Conservation (phyloP, 2,888 invertebrate genomes). For the Melanostoma mellinum region DNA sequence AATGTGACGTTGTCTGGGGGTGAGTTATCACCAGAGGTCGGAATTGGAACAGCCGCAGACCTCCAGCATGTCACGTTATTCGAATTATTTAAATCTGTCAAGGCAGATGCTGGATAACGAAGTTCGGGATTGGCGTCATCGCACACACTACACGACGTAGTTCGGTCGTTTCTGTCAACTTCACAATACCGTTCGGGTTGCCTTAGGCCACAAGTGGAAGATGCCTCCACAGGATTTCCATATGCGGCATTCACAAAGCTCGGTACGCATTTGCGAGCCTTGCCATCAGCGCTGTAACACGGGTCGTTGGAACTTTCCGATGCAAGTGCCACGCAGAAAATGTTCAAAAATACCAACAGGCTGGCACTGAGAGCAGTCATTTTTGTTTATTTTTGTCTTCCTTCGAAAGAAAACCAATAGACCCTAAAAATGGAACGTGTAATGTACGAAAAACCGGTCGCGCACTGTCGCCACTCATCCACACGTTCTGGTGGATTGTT, state of each 20-base stretch:
- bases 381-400: constrained; percentile 4
- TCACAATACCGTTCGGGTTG: constrained; percentile 91
- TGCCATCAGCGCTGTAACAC: constrained; percentile 92
- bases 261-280: constrained; percentile 95
- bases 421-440: constrained; percentile 7
- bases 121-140: constrained; percentile 90
- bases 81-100: constrained; percentile 98
- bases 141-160: constrained; percentile 88
- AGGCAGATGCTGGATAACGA: constrained; percentile 90
- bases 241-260: constrained; percentile 99
- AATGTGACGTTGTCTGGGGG: constrained; percentile 97
- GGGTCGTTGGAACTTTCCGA: constrained; percentile 88
- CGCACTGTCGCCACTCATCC: constrained; percentile 46
- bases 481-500: constrained; percentile 59
- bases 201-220: constrained; percentile 94
- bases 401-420: neutral
- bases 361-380: constrained; percentile 29
- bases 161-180: constrained; percentile 80
- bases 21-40: constrained; percentile 87
- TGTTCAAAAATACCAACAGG: constrained; percentile 48
- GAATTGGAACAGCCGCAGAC: constrained; percentile 90
- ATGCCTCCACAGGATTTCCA: constrained; percentile 93
- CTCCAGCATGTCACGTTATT: constrained; percentile 99
- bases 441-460: constrained; percentile 56
- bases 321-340: constrained; percentile 75